Evolutionary conservation across 2,113 vertebrate species (phyloP).

Genomic region (Cryptotis parvus): DNA sequence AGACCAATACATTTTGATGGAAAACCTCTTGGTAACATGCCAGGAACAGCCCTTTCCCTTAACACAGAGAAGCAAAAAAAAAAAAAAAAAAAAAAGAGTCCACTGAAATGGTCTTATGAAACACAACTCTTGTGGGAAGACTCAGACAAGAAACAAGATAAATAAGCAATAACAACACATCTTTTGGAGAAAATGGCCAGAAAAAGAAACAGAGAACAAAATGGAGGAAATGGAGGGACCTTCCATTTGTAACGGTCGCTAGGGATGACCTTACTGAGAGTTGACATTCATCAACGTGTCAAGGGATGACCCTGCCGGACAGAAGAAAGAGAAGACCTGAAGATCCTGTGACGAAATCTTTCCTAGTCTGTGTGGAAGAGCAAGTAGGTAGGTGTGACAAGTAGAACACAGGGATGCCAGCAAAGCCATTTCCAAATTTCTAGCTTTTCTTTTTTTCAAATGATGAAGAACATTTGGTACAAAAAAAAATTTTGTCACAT

Average conservation of each 20-base stretch:
- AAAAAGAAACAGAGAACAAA: neutral
- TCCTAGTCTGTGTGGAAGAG: neutral
- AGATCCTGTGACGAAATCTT: neutral
- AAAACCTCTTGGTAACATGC: neutral
- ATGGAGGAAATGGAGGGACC: accelerated
- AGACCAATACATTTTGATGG: neutral
- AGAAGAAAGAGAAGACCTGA: neutral
- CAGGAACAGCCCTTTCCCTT: neutral
- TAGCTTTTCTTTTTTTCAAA: neutral
- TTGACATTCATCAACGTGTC: neutral
- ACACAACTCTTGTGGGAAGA: neutral
- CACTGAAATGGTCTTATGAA: neutral
- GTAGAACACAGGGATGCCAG: neutral
- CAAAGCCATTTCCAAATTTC: neutral
- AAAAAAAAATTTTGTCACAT: neutral
- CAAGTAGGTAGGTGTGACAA: neutral
- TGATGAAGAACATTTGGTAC: neutral
- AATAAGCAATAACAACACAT: neutral
- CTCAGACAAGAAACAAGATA: neutral
- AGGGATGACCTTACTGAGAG: neutral
- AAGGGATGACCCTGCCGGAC: neutral
- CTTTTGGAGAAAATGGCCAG: neutral
- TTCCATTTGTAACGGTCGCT: neutral
- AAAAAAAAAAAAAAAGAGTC: too few species aligned
- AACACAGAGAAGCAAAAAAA: neutral